Evolutionary conservation across 2,797 vertebrate species (phyloP), one percentile per base, ranked within the genome.

Genomic region (Lates japonicus): DNA sequence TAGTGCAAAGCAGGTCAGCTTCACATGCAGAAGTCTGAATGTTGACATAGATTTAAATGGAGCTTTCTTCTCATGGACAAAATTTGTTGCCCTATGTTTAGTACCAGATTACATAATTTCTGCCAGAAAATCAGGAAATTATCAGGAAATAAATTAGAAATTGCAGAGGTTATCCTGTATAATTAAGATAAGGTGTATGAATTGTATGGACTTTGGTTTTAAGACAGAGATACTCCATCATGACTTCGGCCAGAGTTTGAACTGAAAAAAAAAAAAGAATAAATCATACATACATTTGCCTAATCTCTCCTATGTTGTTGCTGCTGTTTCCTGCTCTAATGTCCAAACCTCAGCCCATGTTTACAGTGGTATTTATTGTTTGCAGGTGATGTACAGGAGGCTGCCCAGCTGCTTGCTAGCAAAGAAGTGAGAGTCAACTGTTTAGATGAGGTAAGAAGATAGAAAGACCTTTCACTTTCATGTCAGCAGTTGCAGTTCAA

Each of bases 381-480:
- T 70, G 44, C 65, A 97, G 97, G 96, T 75, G 96, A 95, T 31
- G 87, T 91, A 0, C 95, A 96, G 71, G 95, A 97, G 77, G 94
- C 93, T 55, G 93, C 94, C 81, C 91, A 92, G 70, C 91, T 97
- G 2, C 90, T 97, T 52, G 94, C 92, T 13, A 94, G 84, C 87
- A 94, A 95, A 84, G 95, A 96, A 78, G 93, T 97, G 31, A 92
- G 90, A 65, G 95, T 97, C 76, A 97, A 97, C 94, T 97, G 96
- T 89, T 91, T 98, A 92, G 97, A 98, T 91, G 96, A 97, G 97
- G 97, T 97, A 96, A 1, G n/a, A 22, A 46, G 58, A 71, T 0
- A 54, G 17, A 31, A 29, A 6, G 7, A 25, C 20, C 6, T 13
- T 22, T 35, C 20, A 0, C 19, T 12, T 31, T 42, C 41, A 42